phyloP scores from a whole-genome alignment of 2,797 vertebrate genomes.

The Mormyrus hasselquistii region DNA sequence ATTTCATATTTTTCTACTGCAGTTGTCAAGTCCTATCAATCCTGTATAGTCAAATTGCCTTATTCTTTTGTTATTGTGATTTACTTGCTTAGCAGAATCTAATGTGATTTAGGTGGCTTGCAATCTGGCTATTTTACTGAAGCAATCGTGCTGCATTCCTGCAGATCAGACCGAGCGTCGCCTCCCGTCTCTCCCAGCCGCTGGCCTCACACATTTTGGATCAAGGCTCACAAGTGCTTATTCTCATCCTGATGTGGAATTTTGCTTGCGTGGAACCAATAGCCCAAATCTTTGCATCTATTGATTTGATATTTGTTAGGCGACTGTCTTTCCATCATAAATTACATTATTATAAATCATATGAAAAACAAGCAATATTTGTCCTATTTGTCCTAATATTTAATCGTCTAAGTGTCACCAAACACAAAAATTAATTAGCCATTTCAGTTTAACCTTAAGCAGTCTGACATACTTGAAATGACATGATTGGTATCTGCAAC shows the following conservation, averaged over 20 bases:
- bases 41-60: background rate
- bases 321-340: background rate
- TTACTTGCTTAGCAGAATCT: slow-evolving; percentile 1
- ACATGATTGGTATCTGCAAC: background rate
- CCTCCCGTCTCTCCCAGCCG: background rate
- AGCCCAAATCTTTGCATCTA: background rate
- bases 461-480: background rate
- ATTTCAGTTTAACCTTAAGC: background rate
- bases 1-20: background rate
- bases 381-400: background rate
- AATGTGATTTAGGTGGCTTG: background rate
- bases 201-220: background rate
- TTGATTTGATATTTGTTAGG: background rate
- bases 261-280: background rate
- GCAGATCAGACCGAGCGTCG: background rate
- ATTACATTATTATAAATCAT: background rate
- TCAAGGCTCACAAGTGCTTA: background rate
- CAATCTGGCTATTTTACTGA: background rate
- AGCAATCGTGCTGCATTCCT: background rate
- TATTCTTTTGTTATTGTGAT: slow-evolving; percentile 6
- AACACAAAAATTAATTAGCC: background rate
- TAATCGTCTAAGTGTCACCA: background rate
- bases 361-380: background rate
- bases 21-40: background rate
- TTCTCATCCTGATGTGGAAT: background rate